A percentile compares a stretch with the other conserved stretches of the same genome.
Conservation (phyloP, 1,140 invertebrate genomes). For the Zophobas morio region DNA sequence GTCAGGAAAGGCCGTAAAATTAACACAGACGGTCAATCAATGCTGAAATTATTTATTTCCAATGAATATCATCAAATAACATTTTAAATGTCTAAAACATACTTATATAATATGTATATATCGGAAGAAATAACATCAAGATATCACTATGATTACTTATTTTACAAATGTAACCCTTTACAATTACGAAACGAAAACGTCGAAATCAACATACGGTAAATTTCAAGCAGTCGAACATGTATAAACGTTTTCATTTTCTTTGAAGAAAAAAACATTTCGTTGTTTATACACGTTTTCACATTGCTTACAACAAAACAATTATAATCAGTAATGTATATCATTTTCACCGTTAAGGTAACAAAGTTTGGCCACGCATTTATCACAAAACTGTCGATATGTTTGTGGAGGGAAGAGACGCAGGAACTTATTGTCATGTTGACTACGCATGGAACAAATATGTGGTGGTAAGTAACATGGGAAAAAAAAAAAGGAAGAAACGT, state of each 20-base stretch:
- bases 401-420: constrained; percentile 15
- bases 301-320: constrained; percentile 29
- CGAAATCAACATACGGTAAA: constrained; percentile 29
- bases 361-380: constrained; percentile 30
- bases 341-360: constrained; percentile 19
- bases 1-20: background rate
- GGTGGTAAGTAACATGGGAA: constrained; percentile 7
- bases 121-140: constrained; percentile 58
- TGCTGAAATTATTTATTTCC: constrained; percentile 67
- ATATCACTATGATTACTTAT: constrained; percentile 56
- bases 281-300: constrained; percentile 43
- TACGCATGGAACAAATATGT: background rate
- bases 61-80: constrained; percentile 71
- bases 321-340: constrained; percentile 35
- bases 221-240: constrained; percentile 41
- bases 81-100: constrained; percentile 68
- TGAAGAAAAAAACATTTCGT: constrained; percentile 23
- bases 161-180: constrained; percentile 48
- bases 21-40: constrained; percentile 52
- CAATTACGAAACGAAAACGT: constrained; percentile 32
- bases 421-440: constrained; percentile 29
- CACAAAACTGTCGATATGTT: constrained; percentile 25
- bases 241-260: constrained; percentile 38
- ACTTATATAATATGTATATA: constrained; percentile 52
- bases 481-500: constrained; percentile 11